Percentiles rank a stretch among this genome's conserved stretches.
Evolutionary conservation across 2,888 invertebrate species (phyloP).

Genomic region (Calameuta filiformis): DNA sequence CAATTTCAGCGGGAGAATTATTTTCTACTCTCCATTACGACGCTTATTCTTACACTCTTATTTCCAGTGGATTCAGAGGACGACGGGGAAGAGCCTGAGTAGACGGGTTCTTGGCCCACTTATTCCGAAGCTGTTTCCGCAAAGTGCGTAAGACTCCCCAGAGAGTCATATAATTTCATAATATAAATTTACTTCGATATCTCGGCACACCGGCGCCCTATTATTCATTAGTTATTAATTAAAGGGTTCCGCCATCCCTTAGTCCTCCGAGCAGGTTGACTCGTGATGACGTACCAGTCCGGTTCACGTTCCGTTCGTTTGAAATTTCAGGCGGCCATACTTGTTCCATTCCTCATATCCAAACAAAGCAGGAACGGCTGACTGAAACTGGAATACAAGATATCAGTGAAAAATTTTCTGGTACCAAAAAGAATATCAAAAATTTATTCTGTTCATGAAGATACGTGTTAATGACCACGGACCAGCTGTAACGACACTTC

Average conservation of each 20-base stretch:
- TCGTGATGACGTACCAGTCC: not conserved
- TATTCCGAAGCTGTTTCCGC: not conserved
- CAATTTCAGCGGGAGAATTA: no score
- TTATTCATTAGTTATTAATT: conserved; percentile 13
- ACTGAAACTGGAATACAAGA: not conserved
- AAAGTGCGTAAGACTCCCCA: conserved; percentile 4
- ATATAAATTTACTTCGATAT: conserved; percentile 22
- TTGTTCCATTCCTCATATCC: not conserved
- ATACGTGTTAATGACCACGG: not conserved
- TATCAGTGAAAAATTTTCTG: not conserved
- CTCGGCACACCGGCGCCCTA: conserved; percentile 9
- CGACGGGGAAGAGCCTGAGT: no score
- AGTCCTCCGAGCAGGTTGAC: not conserved
- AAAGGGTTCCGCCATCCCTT: conserved; percentile 8
- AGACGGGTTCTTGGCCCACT: not conserved
- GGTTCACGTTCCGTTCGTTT: not conserved
- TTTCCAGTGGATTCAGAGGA: no score
- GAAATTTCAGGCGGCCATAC: no score
- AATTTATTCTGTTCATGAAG: not conserved
- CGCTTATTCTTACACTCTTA: no score
- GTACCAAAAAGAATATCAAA: not conserved
- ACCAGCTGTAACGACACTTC: not conserved
- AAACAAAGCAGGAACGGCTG: not conserved
- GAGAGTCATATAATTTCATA: conserved; percentile 19
- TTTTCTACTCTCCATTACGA: no score